phyloP scores from a whole-genome alignment of 2,113 vertebrate genomes.

The Sisor rabdophorus region DNA sequence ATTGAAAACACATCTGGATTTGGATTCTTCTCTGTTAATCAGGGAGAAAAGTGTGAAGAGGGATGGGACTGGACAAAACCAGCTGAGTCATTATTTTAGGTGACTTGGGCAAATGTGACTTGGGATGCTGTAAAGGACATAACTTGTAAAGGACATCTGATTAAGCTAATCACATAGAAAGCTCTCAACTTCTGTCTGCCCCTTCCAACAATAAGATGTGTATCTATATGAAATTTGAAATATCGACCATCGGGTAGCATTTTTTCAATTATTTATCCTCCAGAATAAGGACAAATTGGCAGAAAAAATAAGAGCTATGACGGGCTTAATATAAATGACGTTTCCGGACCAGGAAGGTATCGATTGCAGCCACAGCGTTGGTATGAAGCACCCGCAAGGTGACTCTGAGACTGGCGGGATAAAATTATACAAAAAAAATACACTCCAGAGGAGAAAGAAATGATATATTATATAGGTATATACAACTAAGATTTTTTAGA shows the following conservation, averaged over 20 bases:
- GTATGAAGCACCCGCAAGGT: conserved; percentile 22
- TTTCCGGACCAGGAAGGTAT: conserved; percentile 36
- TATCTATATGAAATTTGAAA: conserved; percentile 10
- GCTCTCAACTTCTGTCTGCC: neutral
- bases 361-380: conserved; percentile 27
- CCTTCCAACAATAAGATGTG: conserved; percentile 1
- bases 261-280: conserved; percentile 38
- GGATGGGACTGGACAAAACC: neutral
- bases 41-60: neutral
- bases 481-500: neutral
- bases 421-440: conserved; percentile 13
- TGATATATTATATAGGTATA: neutral
- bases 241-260: neutral
- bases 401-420: too few relatives aligned
- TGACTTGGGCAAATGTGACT: neutral
- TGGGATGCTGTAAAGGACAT: neutral
- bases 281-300: conserved; percentile 39
- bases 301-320: conserved; percentile 21
- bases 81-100: neutral
- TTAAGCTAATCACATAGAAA: neutral
- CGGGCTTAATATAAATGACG: conserved; percentile 44
- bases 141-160: too few relatives aligned
- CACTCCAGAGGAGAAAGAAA: neutral
- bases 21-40: neutral
- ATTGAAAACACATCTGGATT: neutral